Percentiles rank a stretch among this genome's conserved stretches.
Evolutionary conservation across 2,888 invertebrate genomes (phyloP).

Genomic region (Pandemis heparana): DNA sequence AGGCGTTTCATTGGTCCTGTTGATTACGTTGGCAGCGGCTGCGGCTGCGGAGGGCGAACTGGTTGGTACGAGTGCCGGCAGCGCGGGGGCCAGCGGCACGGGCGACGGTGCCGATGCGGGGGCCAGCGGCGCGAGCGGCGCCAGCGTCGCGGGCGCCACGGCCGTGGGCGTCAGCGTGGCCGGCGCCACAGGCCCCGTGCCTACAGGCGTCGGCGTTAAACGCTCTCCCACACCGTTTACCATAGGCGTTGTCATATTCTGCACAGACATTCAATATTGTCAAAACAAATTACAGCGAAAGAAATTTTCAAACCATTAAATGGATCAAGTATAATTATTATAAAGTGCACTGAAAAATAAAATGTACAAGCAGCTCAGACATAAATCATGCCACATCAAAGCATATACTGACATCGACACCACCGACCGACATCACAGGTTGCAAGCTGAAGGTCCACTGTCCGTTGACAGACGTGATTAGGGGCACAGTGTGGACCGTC

Average conservation of each 20-base stretch:
- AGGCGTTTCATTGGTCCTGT: conserved; percentile 44
- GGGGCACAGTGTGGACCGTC: conserved; percentile 73
- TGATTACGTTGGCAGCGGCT: conserved; percentile 5
- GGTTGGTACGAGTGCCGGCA: not conserved
- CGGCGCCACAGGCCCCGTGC: conserved; percentile 33
- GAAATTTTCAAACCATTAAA: not conserved
- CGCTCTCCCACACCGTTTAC: conserved; percentile 67
- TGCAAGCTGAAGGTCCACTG: conserved; percentile 81
- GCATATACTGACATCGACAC: conserved; percentile 66
- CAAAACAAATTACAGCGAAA: not conserved
- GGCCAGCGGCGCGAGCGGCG: conserved; percentile 15
- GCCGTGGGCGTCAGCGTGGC: conserved; percentile 25
- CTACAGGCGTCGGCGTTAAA: conserved; percentile 27
- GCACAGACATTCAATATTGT: conserved; percentile 42
- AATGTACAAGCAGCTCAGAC: conserved; percentile 13
- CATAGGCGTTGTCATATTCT: conserved; percentile 56
- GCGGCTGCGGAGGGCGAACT: conserved; percentile 25
- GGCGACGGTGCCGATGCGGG: conserved; percentile 12
- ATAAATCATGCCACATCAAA: conserved; percentile 2
- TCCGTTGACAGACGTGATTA: conserved; percentile 78
- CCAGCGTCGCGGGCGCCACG: conserved; percentile 22
- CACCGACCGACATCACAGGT: conserved; percentile 79
- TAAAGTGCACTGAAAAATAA: conserved; percentile 15
- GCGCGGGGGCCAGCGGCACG: conserved; percentile 18
- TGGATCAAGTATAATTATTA: not conserved